Evolutionary conservation across 2,888 invertebrate genomes (phyloP).

Genomic region (Synanthedon formicaeformis): DNA sequence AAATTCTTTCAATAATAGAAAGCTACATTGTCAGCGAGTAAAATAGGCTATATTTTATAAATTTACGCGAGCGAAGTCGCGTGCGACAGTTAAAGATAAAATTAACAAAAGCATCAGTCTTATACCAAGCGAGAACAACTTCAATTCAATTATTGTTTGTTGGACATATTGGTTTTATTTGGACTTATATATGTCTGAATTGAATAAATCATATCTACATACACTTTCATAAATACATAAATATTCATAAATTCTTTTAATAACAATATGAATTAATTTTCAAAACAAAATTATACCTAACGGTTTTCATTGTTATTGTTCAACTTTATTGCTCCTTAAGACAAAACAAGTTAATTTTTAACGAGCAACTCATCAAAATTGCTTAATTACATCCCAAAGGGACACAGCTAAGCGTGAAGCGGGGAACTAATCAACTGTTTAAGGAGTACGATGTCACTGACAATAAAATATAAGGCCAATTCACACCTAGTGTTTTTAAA

Average conservation of each 20-base stretch:
- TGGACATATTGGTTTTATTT: too few species aligned
- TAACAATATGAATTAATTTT: neutral
- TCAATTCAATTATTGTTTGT: too few species aligned
- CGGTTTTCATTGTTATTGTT: slow-evolving; percentile 11
- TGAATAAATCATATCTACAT: too few species aligned
- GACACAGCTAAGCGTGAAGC: slow-evolving; percentile 35
- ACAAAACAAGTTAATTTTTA: slow-evolving; percentile 53
- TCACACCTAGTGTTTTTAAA: neutral
- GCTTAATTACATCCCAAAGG: slow-evolving; percentile 52
- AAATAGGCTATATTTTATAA: too few species aligned
- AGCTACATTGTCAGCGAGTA: too few species aligned
- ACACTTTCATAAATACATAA: neutral
- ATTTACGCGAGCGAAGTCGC: too few species aligned
- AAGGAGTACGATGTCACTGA: slow-evolving; percentile 21
- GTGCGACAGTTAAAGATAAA: too few species aligned
- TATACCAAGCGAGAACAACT: too few species aligned
- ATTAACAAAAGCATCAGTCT: too few species aligned
- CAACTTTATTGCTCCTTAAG: slow-evolving; percentile 19
- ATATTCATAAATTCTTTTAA: too few species aligned
- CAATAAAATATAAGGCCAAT: slow-evolving; percentile 23
- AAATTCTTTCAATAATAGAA: too few species aligned
- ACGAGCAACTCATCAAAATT: slow-evolving; percentile 50
- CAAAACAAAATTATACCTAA: neutral
- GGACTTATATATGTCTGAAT: too few species aligned
- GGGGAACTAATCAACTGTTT: slow-evolving; percentile 41